Evolutionary conservation across 2,113 vertebrate species (phyloP).

Genomic region (Columba livia): DNA sequence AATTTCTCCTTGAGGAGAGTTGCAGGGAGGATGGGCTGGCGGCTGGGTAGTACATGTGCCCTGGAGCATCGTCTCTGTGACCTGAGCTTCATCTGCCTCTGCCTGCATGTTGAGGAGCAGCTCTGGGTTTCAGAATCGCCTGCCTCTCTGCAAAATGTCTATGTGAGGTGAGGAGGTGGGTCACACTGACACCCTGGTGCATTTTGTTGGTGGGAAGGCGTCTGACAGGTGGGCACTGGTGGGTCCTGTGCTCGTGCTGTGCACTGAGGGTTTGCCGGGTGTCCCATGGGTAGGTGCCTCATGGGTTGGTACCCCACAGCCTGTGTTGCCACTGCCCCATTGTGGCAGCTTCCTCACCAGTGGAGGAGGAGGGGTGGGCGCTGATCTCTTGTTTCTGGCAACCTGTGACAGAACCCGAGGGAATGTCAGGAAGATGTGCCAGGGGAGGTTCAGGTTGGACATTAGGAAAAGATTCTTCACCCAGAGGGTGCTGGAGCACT

Average conservation of each 20-base stretch:
- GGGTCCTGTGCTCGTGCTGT: background rate
- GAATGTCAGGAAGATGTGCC: no score
- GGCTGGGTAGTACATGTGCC: background rate
- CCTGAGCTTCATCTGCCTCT: background rate
- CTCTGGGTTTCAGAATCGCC: background rate
- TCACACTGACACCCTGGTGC: background rate
- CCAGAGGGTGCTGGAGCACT: no score
- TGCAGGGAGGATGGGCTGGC: background rate
- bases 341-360: no score
- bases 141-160: background rate
- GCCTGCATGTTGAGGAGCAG: background rate
- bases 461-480: no score
- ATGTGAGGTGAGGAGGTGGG: background rate
- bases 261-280: background rate
- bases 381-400: no score
- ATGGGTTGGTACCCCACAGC: background rate
- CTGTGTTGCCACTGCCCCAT: background rate
- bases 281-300: no score
- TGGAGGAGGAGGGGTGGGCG: no score
- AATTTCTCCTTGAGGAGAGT: slow-evolving; percentile 9
- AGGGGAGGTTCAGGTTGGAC: no score
- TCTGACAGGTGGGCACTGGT: background rate
- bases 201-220: background rate
- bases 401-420: no score
- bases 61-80: rapidly evolving